Evolutionary conservation across 2,113 vertebrate species (phyloP), one percentile per base, ranked within the genome.

Genomic region (Corapipo altera): DNA sequence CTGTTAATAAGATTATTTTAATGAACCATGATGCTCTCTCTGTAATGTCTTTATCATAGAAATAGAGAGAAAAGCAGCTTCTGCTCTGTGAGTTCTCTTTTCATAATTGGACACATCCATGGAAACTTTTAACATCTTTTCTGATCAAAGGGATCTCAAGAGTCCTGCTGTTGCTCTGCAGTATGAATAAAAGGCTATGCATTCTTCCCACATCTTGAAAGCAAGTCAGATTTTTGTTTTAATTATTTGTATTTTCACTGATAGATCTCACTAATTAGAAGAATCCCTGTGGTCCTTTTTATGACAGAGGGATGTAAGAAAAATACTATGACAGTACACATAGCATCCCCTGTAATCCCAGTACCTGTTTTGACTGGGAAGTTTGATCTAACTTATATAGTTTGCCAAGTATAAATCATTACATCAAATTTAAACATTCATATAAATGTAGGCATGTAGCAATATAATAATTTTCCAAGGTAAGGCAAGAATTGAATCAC

Each of bases 321-420:
- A 71, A 84, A 30, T n/a, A 21, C 3, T 8, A 4, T 20, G 32
- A 43, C 28, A 44, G 46, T 19, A 22, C 30, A 27, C 13, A 12
- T 7, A 24, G 3, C 7, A 4, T 6, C 4, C 5, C 11, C 62
- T 61, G 18, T 35, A 15, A 4, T 43, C 7, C 8, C 26, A n/a
- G 28, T 10, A 55, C 33, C 10, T 33, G 15, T 41, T 66, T 35
- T 19, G 32, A 59, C 9, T 1, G 1, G 27, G 23, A 57, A 23
- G 20, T 24, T 62, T 71, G 21, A 23, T 21, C 19, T 23, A 24
- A 44, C 5, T 59, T 58, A 19, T 0, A 11, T 24, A 37, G 14
- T 62, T 76, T 80, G 7, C 15, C 16, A 71, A 83, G 33, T 41
- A 46, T 17, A 59, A 61, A 48, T 43, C 4, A 80, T 44, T 33